phyloP scores from a whole-genome alignment of 2,888 invertebrate genomes.

The Andrena dorsata region DNA sequence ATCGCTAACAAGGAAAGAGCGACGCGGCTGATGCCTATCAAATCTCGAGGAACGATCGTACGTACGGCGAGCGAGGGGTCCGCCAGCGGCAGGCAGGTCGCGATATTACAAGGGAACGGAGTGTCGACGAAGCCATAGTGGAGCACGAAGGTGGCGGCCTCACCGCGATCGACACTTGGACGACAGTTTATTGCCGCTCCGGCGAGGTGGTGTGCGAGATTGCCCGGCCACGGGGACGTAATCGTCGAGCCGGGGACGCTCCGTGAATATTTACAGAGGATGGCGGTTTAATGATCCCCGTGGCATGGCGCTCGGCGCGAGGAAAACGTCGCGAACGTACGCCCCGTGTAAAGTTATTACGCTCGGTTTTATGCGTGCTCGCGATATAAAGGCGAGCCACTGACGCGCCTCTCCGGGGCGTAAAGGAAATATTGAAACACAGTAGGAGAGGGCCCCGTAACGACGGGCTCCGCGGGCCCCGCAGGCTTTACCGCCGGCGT shows the following conservation, averaged over 20 bases:
- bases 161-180: constrained; percentile 19
- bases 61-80: background rate
- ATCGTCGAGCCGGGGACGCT: constrained; percentile 40
- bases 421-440: constrained; percentile 69
- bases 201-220: constrained; percentile 9
- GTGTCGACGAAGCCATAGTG: constrained; percentile 39
- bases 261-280: constrained; percentile 52
- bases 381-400: constrained; percentile 65
- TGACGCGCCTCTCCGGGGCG: constrained; percentile 50
- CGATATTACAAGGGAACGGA: constrained; percentile 35
- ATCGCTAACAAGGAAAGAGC: constrained; percentile 29
- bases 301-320: constrained; percentile 28
- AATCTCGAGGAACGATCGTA: constrained; percentile 13
- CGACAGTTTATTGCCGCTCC: constrained; percentile 41
- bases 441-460: constrained; percentile 65
- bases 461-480: constrained; percentile 47
- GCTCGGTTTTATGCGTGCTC: constrained; percentile 56
- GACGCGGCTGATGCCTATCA: constrained; percentile 19
- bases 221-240: constrained; percentile 21
- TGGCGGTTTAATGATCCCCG: constrained; percentile 57
- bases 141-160: constrained; percentile 21
- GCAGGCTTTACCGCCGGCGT: constrained; percentile 44
- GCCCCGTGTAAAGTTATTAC: constrained; percentile 59
- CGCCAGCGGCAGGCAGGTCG: background rate
- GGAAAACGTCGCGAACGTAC: constrained; percentile 49